Evolutionary conservation across 2,113 vertebrate species (phyloP), one percentile per base, ranked within the genome.

Genomic region (Maccullochella peelii): DNA sequence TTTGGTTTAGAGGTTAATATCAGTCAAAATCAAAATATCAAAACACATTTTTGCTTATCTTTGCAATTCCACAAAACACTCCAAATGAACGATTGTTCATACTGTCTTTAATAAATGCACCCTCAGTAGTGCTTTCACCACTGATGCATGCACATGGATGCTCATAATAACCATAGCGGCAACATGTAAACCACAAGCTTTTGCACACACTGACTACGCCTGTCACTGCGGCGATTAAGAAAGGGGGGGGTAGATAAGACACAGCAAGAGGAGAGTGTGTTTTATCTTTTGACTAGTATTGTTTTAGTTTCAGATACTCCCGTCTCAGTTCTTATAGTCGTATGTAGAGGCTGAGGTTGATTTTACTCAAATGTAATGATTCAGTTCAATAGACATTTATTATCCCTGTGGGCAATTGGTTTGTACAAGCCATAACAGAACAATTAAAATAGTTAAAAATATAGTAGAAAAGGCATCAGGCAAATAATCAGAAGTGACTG

Each of bases 121-220:
- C 58, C 18, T 15, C 33, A 12, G 21, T 49, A 6, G 7, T 18
- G 50, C 33, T 67, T 81, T 58, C 20, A 23, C 58, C 27, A 6
- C 61, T 40, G 38, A 20, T 70, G 30, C 42, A 30, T 25, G 68
- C 21, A 66, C 33, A 73, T 16, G 20, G 70, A 76, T 57, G 54
- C 63, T 40, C 11, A 69, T 81, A 83, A 86, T 82, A 85, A 86
- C 81, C 54, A 63, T 55, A 70, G 38, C 23, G 25, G 5, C 20
- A 50, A 44, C 2, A 0, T n/a, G 30, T 73, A 54, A 72, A 84
- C 81, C 83, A 77, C 72, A 69, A 38, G 59, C 72, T n/a, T 58
- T 55, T 47, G 49, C 1, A 9, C 63, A 47, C 52, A 58, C 77
- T 81, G 57, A 70, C 81, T 40, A 58, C 12, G 54, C 42, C 9